A percentile compares a stretch with the other conserved stretches of the same genome.
These are phyloP conservation scores for Hirudinaria manillensis DNA, from an alignment of 2,888 invertebrate species.

Conservation along the genomic window DNA sequence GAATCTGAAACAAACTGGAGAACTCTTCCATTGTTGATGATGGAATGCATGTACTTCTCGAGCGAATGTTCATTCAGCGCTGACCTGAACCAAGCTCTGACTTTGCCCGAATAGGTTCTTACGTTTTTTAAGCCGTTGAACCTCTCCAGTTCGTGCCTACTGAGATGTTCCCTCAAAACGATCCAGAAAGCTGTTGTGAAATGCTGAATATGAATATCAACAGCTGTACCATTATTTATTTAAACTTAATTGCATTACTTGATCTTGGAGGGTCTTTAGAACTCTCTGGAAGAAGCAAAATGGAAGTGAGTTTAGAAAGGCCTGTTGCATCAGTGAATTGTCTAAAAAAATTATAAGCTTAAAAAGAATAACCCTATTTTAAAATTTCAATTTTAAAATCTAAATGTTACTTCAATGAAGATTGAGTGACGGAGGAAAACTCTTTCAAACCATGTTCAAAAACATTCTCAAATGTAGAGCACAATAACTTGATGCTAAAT, in stretches of 20 bases:
- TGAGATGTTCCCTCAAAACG: slow-evolving; percentile 63
- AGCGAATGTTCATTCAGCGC: slow-evolving; percentile 84
- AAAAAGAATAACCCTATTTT: too few species aligned
- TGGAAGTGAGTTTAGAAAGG: slow-evolving; percentile 58
- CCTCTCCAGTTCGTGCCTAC: slow-evolving; percentile 64
- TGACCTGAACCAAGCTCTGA: slow-evolving; percentile 81
- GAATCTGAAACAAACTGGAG: background rate
- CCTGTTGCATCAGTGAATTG: slow-evolving; percentile 66
- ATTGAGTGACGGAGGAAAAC: background rate
- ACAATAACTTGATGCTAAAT: slow-evolving; percentile 51
- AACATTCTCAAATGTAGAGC: slow-evolving; percentile 68
- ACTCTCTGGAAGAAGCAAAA: slow-evolving; percentile 43
- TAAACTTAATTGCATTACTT: background rate
- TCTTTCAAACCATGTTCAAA: slow-evolving; percentile 69
- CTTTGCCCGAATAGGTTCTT: slow-evolving; percentile 71
- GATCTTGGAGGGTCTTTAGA: too few species aligned
- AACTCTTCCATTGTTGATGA: background rate
- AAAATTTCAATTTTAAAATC: background rate
- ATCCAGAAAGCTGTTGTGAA: slow-evolving; percentile 53
- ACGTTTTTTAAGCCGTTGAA: slow-evolving; percentile 67
- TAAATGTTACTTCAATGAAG: background rate
- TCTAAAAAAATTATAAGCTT: slow-evolving; percentile 55
- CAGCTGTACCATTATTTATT: background rate
- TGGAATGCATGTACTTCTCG: slow-evolving; percentile 63
- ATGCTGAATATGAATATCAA: background rate